Conservation (phyloP, 2,797 vertebrate species). For the Ispidina picta region DNA sequence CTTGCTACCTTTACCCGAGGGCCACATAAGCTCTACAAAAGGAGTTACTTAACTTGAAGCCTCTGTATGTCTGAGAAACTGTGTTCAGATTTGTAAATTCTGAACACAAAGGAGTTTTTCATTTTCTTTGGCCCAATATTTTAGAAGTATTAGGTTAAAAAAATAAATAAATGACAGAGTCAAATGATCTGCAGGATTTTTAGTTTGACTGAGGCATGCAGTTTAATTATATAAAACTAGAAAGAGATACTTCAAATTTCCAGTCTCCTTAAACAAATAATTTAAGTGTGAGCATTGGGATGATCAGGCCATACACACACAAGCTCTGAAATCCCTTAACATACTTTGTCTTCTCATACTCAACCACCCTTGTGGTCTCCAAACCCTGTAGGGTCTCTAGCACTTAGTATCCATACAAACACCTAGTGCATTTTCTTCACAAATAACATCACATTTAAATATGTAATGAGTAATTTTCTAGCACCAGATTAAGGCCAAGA, state of each 20-base stretch:
- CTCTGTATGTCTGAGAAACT: background rate
- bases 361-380: background rate
- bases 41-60: background rate
- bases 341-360: too few species aligned
- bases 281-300: background rate
- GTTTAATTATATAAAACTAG: background rate
- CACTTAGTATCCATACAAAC: background rate
- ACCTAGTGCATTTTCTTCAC: background rate
- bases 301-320: background rate
- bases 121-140: background rate
- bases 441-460: background rate
- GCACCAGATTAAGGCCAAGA: background rate
- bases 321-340: background rate
- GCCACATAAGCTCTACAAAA: background rate
- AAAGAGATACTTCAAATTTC: background rate
- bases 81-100: background rate
- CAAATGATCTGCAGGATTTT: background rate
- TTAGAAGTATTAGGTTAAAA: background rate
- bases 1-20: background rate
- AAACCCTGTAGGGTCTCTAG: background rate
- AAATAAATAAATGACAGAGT: background rate
- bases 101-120: background rate
- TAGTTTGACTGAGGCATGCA: background rate
- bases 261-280: background rate
- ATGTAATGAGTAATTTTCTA: background rate